Evolutionary conservation across 1,140 invertebrate genomes (phyloP).

Genomic region (Hypothenemus hampei): DNA sequence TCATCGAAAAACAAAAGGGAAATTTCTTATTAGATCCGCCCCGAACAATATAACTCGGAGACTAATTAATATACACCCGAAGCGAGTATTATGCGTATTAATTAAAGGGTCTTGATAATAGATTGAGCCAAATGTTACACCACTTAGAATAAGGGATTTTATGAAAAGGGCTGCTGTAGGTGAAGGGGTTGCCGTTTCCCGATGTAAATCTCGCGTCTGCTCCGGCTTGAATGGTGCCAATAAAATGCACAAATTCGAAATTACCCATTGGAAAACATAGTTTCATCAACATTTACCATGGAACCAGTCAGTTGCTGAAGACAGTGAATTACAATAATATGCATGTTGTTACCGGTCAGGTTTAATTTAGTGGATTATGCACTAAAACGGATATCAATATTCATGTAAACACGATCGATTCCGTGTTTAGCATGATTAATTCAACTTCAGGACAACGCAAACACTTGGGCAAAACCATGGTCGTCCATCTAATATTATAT

Average conservation of each 20-base stretch:
- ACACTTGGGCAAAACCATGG: no score
- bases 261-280: no score
- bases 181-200: background rate
- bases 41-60: constrained; percentile 16
- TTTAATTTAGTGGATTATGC: no score
- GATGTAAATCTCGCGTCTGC: background rate
- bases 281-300: no score
- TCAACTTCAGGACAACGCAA: no score
- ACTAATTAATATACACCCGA: constrained; percentile 26
- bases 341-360: no score
- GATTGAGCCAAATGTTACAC: constrained; percentile 24
- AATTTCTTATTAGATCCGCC: constrained; percentile 22
- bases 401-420: constrained; percentile 43
- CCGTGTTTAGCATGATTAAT: constrained; percentile 41
- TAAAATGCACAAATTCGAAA: background rate
- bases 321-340: no score
- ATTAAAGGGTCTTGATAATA: constrained; percentile 24
- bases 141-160: constrained; percentile 4
- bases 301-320: no score
- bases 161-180: background rate
- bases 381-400: constrained; percentile 46
- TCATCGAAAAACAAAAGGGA: no score
- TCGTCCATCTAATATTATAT: no score
- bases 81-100: constrained; percentile 24
- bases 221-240: no score